Conservation (phyloP, 1,140 invertebrate species). For the Drosophila sp. region DNA sequence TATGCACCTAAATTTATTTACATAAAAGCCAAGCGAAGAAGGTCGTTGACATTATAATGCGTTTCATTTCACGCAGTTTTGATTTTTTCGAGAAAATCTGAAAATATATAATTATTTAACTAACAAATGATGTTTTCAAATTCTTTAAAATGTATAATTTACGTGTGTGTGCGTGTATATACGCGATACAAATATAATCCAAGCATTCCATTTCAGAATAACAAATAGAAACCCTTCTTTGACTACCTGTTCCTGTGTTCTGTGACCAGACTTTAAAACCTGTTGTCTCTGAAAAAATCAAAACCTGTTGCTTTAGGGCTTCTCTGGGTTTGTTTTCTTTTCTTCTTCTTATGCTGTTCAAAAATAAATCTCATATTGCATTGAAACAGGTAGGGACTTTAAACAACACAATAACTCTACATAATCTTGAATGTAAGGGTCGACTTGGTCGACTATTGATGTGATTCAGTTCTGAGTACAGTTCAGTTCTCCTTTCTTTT, state of each 20-base stretch:
- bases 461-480: constrained; percentile 5
- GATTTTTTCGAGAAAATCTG: neutral
- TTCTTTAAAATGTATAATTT: neutral
- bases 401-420: constrained; percentile 51
- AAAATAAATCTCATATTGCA: constrained; percentile 77
- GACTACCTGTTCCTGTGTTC: constrained; percentile 59
- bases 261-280: constrained; percentile 67
- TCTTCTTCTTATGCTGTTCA: constrained; percentile 60
- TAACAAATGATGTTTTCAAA: constrained; percentile 6
- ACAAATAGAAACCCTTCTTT: constrained; percentile 58
- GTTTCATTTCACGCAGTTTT: neutral
- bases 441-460: constrained; percentile 20
- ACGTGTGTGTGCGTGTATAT: neutral
- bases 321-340: constrained; percentile 65
- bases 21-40: no score
- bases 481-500: constrained; percentile 10
- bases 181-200: neutral
- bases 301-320: constrained; percentile 67
- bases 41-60: constrained; percentile 3
- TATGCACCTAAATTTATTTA: no score
- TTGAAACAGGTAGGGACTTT: constrained; percentile 66
- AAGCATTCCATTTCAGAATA: constrained; percentile 56
- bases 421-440: constrained; percentile 28
- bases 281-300: constrained; percentile 45
- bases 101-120: constrained; percentile 3